A percentile compares a stretch with the other conserved stretches of the same genome.
Conservation (phyloP, 2,888 invertebrate species). For the Xylota segnis region DNA sequence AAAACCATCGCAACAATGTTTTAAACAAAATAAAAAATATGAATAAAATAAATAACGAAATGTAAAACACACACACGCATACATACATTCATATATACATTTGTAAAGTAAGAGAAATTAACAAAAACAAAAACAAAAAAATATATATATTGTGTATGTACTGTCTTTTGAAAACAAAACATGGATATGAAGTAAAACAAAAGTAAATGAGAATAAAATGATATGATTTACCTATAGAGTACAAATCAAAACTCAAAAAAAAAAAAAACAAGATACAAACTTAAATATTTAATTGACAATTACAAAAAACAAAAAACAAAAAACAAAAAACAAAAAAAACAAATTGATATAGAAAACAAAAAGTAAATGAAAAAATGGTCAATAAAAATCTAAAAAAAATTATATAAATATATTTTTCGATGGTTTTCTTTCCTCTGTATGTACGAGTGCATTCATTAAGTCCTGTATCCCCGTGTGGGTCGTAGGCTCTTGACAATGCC, state of each 20-base stretch:
- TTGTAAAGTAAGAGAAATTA: slow-evolving; percentile 60
- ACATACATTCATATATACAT: slow-evolving; percentile 46
- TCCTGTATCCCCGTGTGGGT: no score
- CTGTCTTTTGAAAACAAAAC: slow-evolving; percentile 59
- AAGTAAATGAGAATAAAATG: slow-evolving; percentile 54
- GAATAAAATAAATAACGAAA: slow-evolving; percentile 34
- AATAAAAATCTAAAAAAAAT: slow-evolving; percentile 71
- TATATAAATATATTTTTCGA: slow-evolving; percentile 45
- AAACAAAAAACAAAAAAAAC: slow-evolving; percentile 39
- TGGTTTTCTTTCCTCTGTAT: no score
- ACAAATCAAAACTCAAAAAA: slow-evolving; percentile 73
- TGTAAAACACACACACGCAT: slow-evolving; percentile 56
- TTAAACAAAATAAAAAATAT: slow-evolving; percentile 29
- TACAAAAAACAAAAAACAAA: slow-evolving; percentile 42
- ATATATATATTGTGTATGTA: slow-evolving; percentile 62
- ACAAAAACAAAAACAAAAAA: slow-evolving; percentile 22
- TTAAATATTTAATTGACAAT: slow-evolving; percentile 73
- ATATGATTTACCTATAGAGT: slow-evolving; percentile 77
- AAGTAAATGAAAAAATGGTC: slow-evolving; percentile 62
- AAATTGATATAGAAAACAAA: slow-evolving; percentile 64
- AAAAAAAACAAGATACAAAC: slow-evolving; percentile 60
- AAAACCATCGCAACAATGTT: slow-evolving; percentile 73
- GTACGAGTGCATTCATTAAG: no score
- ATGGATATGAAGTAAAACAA: slow-evolving; percentile 33
- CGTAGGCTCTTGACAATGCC: no score